Percentiles rank a stretch among this genome's conserved stretches.
Evolutionary conservation across 2,797 vertebrate species (phyloP).

Genomic region (Vespertilio murinus): DNA sequence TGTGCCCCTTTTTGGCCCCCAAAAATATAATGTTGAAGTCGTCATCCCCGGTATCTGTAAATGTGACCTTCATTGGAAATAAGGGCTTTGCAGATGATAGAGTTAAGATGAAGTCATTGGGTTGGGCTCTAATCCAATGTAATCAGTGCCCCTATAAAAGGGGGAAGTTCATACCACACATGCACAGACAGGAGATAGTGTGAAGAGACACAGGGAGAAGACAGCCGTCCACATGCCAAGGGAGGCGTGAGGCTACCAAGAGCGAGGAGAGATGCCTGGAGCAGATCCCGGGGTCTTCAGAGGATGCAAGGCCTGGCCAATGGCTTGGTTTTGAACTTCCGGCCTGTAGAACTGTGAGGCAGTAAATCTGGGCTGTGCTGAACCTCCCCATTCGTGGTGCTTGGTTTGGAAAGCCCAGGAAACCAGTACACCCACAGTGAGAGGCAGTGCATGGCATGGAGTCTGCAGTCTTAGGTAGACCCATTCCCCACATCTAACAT

Average conservation of each 20-base stretch:
- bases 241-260: not conserved
- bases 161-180: not conserved
- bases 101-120: not conserved
- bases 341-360: not conserved
- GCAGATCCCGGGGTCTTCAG: not conserved
- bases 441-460: not conserved
- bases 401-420: not conserved
- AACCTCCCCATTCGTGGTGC: not conserved
- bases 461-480: not conserved
- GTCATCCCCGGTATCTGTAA: not conserved
- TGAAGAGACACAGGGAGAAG: not conserved
- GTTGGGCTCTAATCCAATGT: not conserved
- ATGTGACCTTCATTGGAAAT: not conserved
- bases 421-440: fast-evolving
- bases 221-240: not conserved
- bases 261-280: not conserved
- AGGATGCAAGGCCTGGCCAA: fast-evolving
- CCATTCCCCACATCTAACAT: too few relatives aligned
- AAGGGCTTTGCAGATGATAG: not conserved
- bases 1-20: fast-evolving
- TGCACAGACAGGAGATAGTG: too few relatives aligned
- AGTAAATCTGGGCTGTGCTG: not conserved
- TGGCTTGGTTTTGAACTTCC: not conserved
- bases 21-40: not conserved
- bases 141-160: not conserved